Evolutionary conservation across 2,797 vertebrate genomes (phyloP).

Genomic region (Lagorchestes hirsutus): DNA sequence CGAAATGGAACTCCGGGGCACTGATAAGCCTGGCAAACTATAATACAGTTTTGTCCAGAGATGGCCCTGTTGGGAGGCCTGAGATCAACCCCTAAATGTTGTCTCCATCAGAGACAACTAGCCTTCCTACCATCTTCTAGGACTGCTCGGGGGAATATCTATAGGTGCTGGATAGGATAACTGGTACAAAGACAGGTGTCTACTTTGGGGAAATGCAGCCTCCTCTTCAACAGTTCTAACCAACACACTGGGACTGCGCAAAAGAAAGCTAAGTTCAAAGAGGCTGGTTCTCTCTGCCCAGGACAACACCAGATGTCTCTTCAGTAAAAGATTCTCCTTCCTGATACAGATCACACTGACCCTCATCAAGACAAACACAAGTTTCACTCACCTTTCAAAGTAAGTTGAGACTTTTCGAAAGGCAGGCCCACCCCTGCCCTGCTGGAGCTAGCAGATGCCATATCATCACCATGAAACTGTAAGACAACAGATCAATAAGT

Average conservation of each 20-base stretch:
- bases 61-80: not conserved
- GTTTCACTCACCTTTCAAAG: slow-evolving; percentile 92
- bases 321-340: not conserved
- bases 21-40: not conserved
- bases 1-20: not conserved
- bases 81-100: not conserved
- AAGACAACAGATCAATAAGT: slow-evolving; percentile 57
- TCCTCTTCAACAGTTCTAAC: slow-evolving; percentile 28
- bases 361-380: not conserved
- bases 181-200: not conserved
- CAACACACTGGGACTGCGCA: not conserved
- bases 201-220: slow-evolving; percentile 24
- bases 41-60: not conserved
- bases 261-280: not conserved
- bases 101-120: not conserved
- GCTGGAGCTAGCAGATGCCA: slow-evolving; percentile 94
- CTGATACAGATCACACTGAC: not conserved
- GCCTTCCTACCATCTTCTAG: not conserved
- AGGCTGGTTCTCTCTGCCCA: not conserved
- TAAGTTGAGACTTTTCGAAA: slow-evolving; percentile 93
- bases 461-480: slow-evolving; percentile 89
- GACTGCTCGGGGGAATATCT: not conserved
- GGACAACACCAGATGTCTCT: not conserved
- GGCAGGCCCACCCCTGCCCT: slow-evolving; percentile 88
- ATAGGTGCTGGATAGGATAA: not conserved